Evolutionary conservation across 2,797 vertebrate species (phyloP).

Genomic region (Enoplosus armatus): DNA sequence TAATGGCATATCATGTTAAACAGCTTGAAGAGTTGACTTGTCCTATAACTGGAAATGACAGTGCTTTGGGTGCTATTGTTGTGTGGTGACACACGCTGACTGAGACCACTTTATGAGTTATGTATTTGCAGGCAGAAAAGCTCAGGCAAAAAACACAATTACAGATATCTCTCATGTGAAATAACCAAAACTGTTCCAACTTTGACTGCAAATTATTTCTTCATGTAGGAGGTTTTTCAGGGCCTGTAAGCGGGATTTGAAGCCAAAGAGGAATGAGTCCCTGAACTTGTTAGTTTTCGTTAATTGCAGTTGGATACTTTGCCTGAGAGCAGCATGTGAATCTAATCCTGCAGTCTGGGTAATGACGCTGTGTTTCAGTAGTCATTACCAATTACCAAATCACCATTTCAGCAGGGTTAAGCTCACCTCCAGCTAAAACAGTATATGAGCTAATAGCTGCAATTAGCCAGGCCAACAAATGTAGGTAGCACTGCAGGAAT

Average conservation of each 20-base stretch:
- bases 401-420: slow-evolving; percentile 19
- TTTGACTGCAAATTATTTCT: neutral
- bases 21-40: neutral
- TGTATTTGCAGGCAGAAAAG: slow-evolving; percentile 1
- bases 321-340: slow-evolving; percentile 1
- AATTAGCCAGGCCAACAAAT: slow-evolving; percentile 12
- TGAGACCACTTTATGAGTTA: neutral
- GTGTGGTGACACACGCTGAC: neutral
- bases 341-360: slow-evolving; percentile 2
- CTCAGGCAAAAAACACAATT: neutral
- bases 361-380: slow-evolving; percentile 15
- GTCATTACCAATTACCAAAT: no score
- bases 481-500: neutral
- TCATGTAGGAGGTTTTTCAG: neutral
- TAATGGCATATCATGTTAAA: neutral
- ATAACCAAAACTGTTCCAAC: neutral
- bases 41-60: neutral
- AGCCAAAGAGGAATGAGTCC: neutral
- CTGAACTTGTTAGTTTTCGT: slow-evolving; percentile 7
- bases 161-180: neutral
- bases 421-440: slow-evolving; percentile 25
- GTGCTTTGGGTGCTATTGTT: neutral
- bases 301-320: slow-evolving; percentile 16
- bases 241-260: neutral
- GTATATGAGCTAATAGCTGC: neutral